A percentile compares a stretch with the other conserved stretches of the same genome.
Evolutionary conservation across 2,888 invertebrate genomes (phyloP).

Genomic region (Lochmaea capreae): DNA sequence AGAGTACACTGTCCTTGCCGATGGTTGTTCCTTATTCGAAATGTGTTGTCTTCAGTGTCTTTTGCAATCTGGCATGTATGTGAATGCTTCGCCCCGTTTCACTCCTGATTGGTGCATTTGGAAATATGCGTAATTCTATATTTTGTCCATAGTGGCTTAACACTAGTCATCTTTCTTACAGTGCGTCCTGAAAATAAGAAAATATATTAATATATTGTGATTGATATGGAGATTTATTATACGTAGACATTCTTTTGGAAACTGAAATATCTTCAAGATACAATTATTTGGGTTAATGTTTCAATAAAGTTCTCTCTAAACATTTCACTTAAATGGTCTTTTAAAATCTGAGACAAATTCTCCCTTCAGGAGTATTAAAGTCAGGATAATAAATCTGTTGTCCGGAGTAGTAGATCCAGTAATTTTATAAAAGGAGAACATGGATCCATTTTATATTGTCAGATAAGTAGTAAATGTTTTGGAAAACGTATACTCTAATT

Average conservation of each 20-base stretch:
- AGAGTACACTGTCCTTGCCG: no score
- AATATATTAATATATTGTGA: no score
- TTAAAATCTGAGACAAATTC: conserved; percentile 21
- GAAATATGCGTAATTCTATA: no score
- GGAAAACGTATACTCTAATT: neutral
- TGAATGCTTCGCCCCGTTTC: no score
- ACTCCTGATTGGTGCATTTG: no score
- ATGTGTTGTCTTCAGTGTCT: no score
- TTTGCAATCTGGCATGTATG: no score
- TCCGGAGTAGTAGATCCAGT: conserved; percentile 14
- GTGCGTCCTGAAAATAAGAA: no score
- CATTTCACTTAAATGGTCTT: conserved; percentile 15
- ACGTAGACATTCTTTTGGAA: conserved; percentile 1
- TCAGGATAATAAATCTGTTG: conserved; percentile 20
- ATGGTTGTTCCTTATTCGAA: no score
- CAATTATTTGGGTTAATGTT: conserved; percentile 4
- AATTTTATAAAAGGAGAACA: conserved; percentile 8
- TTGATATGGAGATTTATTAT: neutral
- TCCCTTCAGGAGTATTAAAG: conserved; percentile 18
- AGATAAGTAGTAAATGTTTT: neutral
- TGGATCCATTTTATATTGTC: neutral
- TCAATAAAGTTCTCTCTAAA: neutral
- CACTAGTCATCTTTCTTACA: no score
- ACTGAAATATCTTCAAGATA: conserved; percentile 1
- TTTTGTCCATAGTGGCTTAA: no score